A percentile compares a stretch with the other conserved stretches of the same genome.
phyloP scores from a whole-genome alignment of 2,113 vertebrate species.

The Scopus umbretta region DNA sequence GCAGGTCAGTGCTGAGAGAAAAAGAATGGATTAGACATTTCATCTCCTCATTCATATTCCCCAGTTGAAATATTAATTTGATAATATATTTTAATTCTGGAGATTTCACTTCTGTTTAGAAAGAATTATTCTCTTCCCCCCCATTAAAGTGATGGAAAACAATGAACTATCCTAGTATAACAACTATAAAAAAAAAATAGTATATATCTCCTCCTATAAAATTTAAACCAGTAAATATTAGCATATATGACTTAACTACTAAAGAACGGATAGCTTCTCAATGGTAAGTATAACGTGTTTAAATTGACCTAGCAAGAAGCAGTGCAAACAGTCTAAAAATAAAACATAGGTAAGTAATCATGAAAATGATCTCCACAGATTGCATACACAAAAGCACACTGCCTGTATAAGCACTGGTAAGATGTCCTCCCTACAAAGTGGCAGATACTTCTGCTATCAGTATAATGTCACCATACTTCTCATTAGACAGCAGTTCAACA shows the following conservation, averaged over 20 bases:
- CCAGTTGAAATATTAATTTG: neutral
- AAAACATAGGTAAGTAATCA: neutral
- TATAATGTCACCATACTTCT: neutral
- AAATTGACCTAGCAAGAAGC: neutral
- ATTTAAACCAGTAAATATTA: neutral
- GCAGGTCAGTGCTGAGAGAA: neutral
- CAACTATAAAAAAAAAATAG: neutral
- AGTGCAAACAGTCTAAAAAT: neutral
- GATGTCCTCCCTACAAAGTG: neutral
- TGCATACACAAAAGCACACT: neutral
- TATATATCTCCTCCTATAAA: neutral
- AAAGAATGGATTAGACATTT: neutral
- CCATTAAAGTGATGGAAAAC: neutral
- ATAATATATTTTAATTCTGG: neutral
- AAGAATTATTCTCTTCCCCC: neutral
- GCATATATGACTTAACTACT: neutral
- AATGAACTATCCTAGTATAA: neutral
- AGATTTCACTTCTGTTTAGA: neutral
- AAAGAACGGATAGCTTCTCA: neutral
- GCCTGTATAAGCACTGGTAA: neutral
- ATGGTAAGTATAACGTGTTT: neutral
- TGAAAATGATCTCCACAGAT: neutral
- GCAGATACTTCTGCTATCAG: neutral
- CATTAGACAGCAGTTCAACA: neutral
- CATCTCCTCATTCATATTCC: neutral